A percentile compares a stretch with the other conserved stretches of the same genome.
Evolutionary conservation across 2,888 invertebrate species (phyloP).

Genomic region (Conchocele bisecta): DNA sequence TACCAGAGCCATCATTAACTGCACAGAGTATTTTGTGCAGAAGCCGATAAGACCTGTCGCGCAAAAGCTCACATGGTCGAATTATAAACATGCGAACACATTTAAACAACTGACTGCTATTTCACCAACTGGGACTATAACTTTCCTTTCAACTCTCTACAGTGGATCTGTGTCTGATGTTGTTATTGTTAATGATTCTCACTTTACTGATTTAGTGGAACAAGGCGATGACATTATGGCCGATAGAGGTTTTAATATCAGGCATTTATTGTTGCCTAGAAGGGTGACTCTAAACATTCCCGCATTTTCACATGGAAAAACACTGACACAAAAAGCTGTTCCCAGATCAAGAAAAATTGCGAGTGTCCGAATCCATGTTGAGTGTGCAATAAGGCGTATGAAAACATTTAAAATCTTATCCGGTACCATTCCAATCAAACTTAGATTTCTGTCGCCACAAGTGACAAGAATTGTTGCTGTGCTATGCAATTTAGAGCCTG

Average conservation of each 20-base stretch:
- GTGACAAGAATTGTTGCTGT: constrained; percentile 21
- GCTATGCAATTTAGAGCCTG: constrained; percentile 18
- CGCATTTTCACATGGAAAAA: constrained; percentile 24
- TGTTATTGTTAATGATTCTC: constrained; percentile 14
- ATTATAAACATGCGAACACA: constrained; percentile 13
- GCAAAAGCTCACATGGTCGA: constrained; percentile 10
- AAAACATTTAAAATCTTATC: constrained; percentile 18
- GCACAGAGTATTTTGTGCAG: constrained; percentile 12
- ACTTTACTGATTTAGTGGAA: constrained; percentile 16
- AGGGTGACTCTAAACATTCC: constrained; percentile 25
- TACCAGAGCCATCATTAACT: constrained; percentile 7
- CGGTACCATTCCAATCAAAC: constrained; percentile 25
- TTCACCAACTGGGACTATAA: constrained; percentile 1
- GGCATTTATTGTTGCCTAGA: constrained; percentile 11
- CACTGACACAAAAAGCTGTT: constrained; percentile 7
- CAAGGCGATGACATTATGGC: constrained; percentile 27
- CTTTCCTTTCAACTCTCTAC: constrained; percentile 9
- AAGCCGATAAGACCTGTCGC: constrained; percentile 4
- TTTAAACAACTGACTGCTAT: constrained; percentile 4
- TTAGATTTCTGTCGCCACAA: constrained; percentile 11
- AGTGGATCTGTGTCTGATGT: constrained; percentile 16
- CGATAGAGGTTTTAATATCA: constrained; percentile 22
- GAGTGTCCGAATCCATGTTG: constrained; percentile 15
- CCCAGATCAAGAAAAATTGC: constrained; percentile 10
- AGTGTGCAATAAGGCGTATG: constrained; percentile 21